phyloP scores from a whole-genome alignment of 1,140 invertebrate species.

The Drosophila tsacasi region DNA sequence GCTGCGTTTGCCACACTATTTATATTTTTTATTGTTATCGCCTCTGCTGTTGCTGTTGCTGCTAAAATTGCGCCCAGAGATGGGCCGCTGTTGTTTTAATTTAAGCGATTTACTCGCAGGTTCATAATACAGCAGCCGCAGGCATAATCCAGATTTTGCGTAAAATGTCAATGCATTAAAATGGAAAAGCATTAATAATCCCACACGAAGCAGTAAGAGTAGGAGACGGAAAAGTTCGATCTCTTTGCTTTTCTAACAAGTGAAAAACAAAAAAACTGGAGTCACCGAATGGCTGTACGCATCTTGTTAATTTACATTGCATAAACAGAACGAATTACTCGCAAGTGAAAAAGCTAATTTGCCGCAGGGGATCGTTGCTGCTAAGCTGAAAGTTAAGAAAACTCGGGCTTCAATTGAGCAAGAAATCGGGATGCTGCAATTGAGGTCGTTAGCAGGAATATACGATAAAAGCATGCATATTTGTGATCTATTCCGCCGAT shows the following conservation, averaged over 20 bases:
- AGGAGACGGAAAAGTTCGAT: too few relatives aligned
- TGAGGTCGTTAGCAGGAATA: constrained; percentile 16
- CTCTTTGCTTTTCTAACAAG: neutral
- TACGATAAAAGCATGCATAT: constrained; percentile 37
- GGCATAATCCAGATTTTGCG: constrained; percentile 56
- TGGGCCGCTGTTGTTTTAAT: constrained; percentile 64
- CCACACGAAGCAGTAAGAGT: neutral
- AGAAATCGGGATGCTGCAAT: constrained; percentile 14
- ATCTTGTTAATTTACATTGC: neutral
- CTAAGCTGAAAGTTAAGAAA: constrained; percentile 3
- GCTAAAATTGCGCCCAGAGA: constrained; percentile 19
- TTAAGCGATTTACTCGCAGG: constrained; percentile 73
- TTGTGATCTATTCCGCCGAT: constrained; percentile 57
- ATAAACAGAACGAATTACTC: neutral
- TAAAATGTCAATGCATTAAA: constrained; percentile 53
- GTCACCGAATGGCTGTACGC: too few relatives aligned
- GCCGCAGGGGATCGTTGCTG: neutral
- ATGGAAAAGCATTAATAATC: constrained; percentile 42
- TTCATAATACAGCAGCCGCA: constrained; percentile 56
- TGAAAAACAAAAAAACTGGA: neutral
- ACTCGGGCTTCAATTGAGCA: neutral
- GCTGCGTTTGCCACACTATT: constrained; percentile 79
- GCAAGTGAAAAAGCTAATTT: neutral
- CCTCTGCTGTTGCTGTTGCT: constrained; percentile 3
- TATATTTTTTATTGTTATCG: constrained; percentile 68